Conservation (phyloP, 2,888 invertebrate genomes). For the Thelaira solivaga region DNA sequence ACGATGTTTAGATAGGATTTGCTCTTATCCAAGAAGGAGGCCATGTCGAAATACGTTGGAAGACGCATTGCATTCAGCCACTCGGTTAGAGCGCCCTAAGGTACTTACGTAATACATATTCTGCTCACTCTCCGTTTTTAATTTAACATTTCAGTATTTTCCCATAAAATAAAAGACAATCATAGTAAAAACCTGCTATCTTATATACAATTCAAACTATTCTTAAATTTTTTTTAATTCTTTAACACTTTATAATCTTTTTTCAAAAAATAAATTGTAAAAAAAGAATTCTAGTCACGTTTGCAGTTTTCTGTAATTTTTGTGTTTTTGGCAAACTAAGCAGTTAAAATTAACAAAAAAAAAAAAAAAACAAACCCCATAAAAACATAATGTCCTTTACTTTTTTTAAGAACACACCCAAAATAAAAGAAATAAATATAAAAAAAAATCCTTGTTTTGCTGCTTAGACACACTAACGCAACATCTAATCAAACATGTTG, state of each 20-base stretch:
- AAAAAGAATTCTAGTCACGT: constrained; percentile 48
- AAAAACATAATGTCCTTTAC: constrained; percentile 45
- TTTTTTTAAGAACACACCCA: constrained; percentile 40
- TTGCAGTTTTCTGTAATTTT: neutral
- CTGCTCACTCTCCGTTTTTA: no score
- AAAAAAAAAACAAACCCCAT: neutral
- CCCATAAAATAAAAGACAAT: no score
- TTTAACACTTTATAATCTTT: neutral
- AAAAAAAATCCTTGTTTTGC: neutral
- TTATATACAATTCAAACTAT: no score
- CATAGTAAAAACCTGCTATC: no score
- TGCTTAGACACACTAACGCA: neutral
- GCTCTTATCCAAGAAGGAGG: no score
- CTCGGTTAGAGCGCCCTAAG: no score
- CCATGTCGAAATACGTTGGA: no score
- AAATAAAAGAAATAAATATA: no score
- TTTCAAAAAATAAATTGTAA: neutral
- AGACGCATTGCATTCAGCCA: no score
- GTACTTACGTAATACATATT: no score
- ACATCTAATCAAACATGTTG: constrained; percentile 12
- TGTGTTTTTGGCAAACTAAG: neutral
- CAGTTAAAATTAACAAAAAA: neutral
- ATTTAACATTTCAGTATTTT: no score
- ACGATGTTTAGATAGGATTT: no score
- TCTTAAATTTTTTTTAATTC: neutral